Percentiles rank a stretch among this genome's conserved stretches.
Evolutionary conservation across 2,797 vertebrate genomes (phyloP).

Genomic region (Acipenser oxyrinchus): DNA sequence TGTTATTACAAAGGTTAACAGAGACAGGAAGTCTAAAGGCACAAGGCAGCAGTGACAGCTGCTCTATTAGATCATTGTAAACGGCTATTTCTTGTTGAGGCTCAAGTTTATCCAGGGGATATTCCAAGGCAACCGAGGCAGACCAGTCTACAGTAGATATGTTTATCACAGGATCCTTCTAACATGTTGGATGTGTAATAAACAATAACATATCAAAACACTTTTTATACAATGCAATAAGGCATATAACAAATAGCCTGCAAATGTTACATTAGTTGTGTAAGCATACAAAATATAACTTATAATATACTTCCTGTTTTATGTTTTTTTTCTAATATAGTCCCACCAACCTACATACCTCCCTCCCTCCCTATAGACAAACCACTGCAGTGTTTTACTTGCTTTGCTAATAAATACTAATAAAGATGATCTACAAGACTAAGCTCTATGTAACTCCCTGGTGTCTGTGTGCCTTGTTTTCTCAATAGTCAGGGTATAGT

Average conservation of each 20-base stretch:
- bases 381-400: slow-evolving; percentile 1
- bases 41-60: slow-evolving; percentile 49
- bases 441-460: too few relatives aligned
- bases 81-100: slow-evolving; percentile 31
- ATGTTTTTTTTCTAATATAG: slow-evolving; percentile 56
- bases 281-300: slow-evolving; percentile 62
- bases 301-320: slow-evolving; percentile 47
- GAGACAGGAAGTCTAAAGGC: slow-evolving; percentile 50
- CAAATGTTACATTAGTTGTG: slow-evolving; percentile 65
- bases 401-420: slow-evolving; percentile 1
- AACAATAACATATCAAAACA: slow-evolving; percentile 8
- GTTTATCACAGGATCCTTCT: slow-evolving; percentile 9
- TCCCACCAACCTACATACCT: slow-evolving; percentile 22
- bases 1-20: slow-evolving; percentile 40
- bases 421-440: too few relatives aligned
- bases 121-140: slow-evolving; percentile 33
- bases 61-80: slow-evolving; percentile 46
- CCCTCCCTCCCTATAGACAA: slow-evolving; percentile 36
- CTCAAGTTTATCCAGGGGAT: slow-evolving; percentile 25
- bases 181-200: slow-evolving; percentile 4
- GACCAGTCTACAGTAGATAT: slow-evolving; percentile 20
- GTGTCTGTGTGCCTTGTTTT: too few relatives aligned
- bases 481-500: too few relatives aligned
- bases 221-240: slow-evolving; percentile 56
- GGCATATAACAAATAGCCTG: slow-evolving; percentile 62